phyloP scores from a whole-genome alignment of 2,797 vertebrate species.

The Pagetopsis macropterus region DNA sequence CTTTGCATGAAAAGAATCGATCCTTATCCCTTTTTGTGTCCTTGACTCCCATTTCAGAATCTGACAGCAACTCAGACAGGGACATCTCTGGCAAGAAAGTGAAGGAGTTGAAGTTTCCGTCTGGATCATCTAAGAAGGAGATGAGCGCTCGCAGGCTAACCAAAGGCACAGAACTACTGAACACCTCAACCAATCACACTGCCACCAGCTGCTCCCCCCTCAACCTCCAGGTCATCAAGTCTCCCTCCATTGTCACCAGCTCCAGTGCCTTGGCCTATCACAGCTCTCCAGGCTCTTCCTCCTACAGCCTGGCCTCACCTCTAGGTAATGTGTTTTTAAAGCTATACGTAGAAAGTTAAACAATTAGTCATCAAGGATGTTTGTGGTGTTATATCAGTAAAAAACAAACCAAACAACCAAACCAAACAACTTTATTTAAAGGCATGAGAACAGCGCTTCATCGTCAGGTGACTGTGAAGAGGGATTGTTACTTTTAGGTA shows the following conservation, averaged over 20 bases:
- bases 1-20: background rate
- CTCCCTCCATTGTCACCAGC: constrained; percentile 89
- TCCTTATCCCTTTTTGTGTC: constrained; percentile 1
- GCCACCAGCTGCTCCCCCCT: constrained; percentile 87
- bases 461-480: constrained; percentile 37
- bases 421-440: background rate
- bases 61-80: constrained; percentile 97
- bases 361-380: background rate
- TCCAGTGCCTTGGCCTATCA: constrained; percentile 92
- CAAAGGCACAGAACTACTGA: constrained; percentile 90
- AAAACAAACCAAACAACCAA: background rate
- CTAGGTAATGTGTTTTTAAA: constrained; percentile 83
- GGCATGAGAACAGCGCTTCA: constrained; percentile 16
- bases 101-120: constrained; percentile 89
- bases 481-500: constrained; percentile 57
- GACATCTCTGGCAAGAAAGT: constrained; percentile 93
- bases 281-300: constrained; percentile 89
- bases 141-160: constrained; percentile 87
- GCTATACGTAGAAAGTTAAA: background rate
- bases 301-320: constrained; percentile 88
- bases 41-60: constrained; percentile 83
- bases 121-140: constrained; percentile 90
- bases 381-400: background rate
- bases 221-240: constrained; percentile 94
- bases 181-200: constrained; percentile 86